Percentiles rank a stretch among this genome's conserved stretches.
Conservation (phyloP, 2,888 invertebrate genomes). For the Drosophila pseudotalamancana region DNA sequence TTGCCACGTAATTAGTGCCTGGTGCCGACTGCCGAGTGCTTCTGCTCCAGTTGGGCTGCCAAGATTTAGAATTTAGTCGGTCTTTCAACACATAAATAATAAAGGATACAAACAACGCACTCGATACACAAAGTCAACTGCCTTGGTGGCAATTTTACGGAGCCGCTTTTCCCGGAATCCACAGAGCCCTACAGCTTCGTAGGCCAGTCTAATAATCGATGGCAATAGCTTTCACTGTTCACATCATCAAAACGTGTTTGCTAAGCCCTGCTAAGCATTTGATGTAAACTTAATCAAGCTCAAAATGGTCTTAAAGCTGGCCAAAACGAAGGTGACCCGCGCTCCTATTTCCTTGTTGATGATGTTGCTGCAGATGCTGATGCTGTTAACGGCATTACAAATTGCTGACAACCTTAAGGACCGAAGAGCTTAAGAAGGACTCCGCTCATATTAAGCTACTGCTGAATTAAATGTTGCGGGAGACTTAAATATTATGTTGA, state of each 20-base stretch:
- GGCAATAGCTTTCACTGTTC: not conserved
- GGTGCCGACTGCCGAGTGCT: constrained; percentile 25
- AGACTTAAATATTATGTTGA: not conserved
- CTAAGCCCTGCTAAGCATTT: constrained; percentile 37
- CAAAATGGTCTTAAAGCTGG: constrained; percentile 36
- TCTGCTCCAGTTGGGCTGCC: constrained; percentile 11
- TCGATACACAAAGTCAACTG: constrained; percentile 5
- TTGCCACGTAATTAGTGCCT: constrained; percentile 34
- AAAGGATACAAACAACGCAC: constrained; percentile 30
- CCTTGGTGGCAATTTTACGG: constrained; percentile 15
- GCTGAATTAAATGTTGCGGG: not conserved
- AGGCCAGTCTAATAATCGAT: constrained; percentile 37
- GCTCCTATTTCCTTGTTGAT: no score
- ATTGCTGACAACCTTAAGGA: not conserved
- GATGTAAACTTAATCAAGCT: constrained; percentile 43
- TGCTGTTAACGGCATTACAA: constrained; percentile 4
- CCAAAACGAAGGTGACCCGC: constrained; percentile 1
- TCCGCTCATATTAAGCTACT: not conserved
- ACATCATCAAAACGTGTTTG: not conserved
- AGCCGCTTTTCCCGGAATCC: constrained; percentile 2
- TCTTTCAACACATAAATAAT: constrained; percentile 44
- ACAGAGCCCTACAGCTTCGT: constrained; percentile 33
- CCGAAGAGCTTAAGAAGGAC: not conserved
- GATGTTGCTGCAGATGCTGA: not conserved
- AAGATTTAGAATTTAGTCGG: not conserved